Evolutionary conservation across 2,888 invertebrate genomes (phyloP).

Genomic region (Phengaris arion): DNA sequence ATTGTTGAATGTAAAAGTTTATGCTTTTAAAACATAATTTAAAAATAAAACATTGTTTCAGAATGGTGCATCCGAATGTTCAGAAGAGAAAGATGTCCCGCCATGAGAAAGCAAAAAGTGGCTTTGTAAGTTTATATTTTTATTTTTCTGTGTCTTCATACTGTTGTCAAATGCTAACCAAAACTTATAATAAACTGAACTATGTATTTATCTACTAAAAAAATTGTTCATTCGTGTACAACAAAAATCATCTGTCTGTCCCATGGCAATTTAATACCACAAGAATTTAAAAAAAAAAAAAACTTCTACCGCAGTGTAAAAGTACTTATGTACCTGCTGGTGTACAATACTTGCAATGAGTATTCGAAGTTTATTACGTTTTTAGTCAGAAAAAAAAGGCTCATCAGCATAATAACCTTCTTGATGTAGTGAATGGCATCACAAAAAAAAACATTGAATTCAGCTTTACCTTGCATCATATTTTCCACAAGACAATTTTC

Average conservation of each 20-base stretch:
- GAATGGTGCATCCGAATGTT: constrained; percentile 73
- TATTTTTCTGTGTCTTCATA: background rate
- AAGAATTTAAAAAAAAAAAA: background rate
- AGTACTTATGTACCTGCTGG: no score
- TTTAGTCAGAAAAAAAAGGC: background rate
- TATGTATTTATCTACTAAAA: background rate
- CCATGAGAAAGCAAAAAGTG: constrained; percentile 82
- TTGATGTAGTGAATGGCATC: background rate
- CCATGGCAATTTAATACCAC: background rate
- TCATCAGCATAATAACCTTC: background rate
- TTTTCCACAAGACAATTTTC: background rate
- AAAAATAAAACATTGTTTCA: constrained; percentile 48
- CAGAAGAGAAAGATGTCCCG: constrained; percentile 78
- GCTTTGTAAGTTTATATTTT: constrained; percentile 78
- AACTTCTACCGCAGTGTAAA: no score
- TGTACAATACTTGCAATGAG: background rate
- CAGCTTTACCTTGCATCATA: background rate
- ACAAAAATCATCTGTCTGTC: background rate
- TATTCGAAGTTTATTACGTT: background rate
- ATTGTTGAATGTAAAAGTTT: no score
- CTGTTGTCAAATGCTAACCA: background rate
- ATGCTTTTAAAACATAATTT: no score
- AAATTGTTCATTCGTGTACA: background rate
- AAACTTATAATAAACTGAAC: background rate
- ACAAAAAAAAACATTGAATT: background rate